phyloP scores from a whole-genome alignment of 1,140 invertebrate genomes.

The Conus ventricosus region DNA sequence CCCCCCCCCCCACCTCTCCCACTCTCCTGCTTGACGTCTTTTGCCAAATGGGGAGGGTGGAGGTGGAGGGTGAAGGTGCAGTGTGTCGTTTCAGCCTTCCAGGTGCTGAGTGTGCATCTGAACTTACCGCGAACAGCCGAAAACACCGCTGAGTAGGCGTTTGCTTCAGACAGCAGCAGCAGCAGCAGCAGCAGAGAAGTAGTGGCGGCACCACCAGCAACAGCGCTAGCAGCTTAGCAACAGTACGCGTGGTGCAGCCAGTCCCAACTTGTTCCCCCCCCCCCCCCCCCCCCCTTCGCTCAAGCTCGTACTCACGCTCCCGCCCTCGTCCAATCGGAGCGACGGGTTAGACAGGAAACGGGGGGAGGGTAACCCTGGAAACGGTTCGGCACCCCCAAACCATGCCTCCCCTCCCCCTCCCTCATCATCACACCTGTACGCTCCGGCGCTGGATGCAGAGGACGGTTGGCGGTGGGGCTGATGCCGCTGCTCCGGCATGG shows the following conservation, averaged over 20 bases:
- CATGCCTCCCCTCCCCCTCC: not conserved
- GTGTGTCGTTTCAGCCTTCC: not conserved
- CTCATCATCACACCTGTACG: conserved; percentile 1
- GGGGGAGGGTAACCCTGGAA: conserved; percentile 5
- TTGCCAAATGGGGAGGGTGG: not conserved
- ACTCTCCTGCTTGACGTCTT: not conserved
- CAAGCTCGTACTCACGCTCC: not conserved
- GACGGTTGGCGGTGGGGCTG: not conserved
- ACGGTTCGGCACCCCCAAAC: not conserved
- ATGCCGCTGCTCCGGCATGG: conserved; percentile 12
- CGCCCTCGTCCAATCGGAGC: not conserved
- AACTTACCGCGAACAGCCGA: not conserved
- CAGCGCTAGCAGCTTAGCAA: not conserved
- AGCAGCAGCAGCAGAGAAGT: not conserved
- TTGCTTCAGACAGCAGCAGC: not conserved
- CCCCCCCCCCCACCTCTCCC: not conserved
- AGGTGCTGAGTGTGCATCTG: not conserved
- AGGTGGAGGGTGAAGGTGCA: not conserved
- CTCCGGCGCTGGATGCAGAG: not conserved
- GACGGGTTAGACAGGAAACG: conserved; percentile 17
- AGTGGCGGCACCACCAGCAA: too few relatives aligned
- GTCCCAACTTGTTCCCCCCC: not conserved
- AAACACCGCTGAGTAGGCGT: not conserved
- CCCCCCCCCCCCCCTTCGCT: not conserved
- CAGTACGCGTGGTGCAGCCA: not conserved